These are phyloP conservation scores for Mastomys natalensis DNA, from an alignment of 2,113 vertebrate species.

Conservation along the genomic window DNA sequence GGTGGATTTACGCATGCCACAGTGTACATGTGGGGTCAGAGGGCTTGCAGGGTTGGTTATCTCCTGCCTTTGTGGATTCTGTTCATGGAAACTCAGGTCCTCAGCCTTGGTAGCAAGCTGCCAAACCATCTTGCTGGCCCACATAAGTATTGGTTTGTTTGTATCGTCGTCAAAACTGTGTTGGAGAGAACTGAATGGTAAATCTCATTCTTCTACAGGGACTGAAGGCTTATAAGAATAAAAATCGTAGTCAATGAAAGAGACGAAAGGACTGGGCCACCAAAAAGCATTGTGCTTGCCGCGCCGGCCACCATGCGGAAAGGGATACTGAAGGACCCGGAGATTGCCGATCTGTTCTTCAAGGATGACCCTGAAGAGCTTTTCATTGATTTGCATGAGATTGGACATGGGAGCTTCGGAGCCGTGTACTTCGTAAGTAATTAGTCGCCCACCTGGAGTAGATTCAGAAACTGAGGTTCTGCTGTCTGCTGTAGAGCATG, in stretches of 20 bases:
- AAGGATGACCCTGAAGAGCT: slow-evolving; percentile 91
- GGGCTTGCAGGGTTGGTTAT: background rate
- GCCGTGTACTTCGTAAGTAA: slow-evolving; percentile 92
- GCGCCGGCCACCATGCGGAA: slow-evolving; percentile 87
- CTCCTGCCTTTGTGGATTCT: background rate
- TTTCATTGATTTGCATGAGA: slow-evolving; percentile 90
- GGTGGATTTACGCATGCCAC: background rate
- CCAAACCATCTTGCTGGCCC: background rate
- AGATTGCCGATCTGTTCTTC: slow-evolving; percentile 89
- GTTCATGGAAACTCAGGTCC: background rate
- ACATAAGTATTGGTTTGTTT: slow-evolving; percentile 15
- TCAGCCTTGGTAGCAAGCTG: background rate
- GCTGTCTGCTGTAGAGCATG: background rate
- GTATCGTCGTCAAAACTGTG: slow-evolving; percentile 6
- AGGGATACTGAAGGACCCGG: slow-evolving; percentile 89
- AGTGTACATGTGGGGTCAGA: background rate
- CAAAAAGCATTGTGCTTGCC: slow-evolving; percentile 70
- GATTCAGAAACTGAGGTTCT: background rate
- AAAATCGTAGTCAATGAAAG: slow-evolving; percentile 86
- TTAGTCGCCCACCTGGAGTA: background rate
- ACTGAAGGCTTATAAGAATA: slow-evolving; percentile 76
- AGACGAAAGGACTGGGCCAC: slow-evolving; percentile 67
- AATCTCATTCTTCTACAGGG: slow-evolving; percentile 77
- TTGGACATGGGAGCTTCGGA: slow-evolving; percentile 92
- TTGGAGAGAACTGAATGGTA: slow-evolving; percentile 65